These are phyloP conservation scores for Drosophila monieri DNA, from an alignment of 2,888 invertebrate genomes.

Conservation along the genomic window DNA sequence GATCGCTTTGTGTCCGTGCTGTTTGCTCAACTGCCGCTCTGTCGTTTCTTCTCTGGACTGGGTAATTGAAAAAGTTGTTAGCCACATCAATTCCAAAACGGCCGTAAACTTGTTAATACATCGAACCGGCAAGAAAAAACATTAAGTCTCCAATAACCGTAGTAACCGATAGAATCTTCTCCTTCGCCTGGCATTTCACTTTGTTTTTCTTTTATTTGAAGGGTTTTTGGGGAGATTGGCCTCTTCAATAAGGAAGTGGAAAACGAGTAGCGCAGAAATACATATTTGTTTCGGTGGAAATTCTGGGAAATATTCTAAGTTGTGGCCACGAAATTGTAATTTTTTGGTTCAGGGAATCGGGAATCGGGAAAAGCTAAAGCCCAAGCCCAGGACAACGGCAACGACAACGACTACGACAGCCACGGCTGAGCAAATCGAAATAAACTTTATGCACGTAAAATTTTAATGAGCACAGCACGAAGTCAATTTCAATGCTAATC, in stretches of 20 bases:
- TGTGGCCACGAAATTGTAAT: conserved; percentile 66
- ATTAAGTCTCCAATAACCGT: conserved; percentile 62
- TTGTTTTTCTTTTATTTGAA: conserved; percentile 13
- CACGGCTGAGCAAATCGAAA: conserved; percentile 63
- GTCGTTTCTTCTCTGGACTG: conserved; percentile 7
- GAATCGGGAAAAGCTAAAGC: conserved; percentile 18
- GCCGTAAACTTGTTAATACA: conserved; percentile 74
- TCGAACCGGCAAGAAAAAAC: conserved; percentile 45
- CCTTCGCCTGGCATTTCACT: neutral
- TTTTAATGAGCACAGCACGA: conserved; percentile 79
- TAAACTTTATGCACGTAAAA: conserved; percentile 79
- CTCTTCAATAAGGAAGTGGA: conserved; percentile 71
- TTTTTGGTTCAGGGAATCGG: conserved; percentile 41
- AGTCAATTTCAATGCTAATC: conserved; percentile 80
- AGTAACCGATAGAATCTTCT: conserved; percentile 31
- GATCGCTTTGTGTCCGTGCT: conserved; percentile 28
- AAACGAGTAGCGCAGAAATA: conserved; percentile 51
- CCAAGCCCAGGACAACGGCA: conserved; percentile 20
- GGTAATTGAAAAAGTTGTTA: conserved; percentile 76
- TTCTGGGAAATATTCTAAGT: conserved; percentile 45
- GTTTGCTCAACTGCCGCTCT: conserved; percentile 20
- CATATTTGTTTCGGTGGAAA: conserved; percentile 36
- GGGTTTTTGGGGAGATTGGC: conserved; percentile 42
- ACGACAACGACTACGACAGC: conserved; percentile 13
- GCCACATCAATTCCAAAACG: conserved; percentile 77